Base-by-base conservation (phyloP, 1,140 invertebrate species). In the Drosophila dunni region DNA sequence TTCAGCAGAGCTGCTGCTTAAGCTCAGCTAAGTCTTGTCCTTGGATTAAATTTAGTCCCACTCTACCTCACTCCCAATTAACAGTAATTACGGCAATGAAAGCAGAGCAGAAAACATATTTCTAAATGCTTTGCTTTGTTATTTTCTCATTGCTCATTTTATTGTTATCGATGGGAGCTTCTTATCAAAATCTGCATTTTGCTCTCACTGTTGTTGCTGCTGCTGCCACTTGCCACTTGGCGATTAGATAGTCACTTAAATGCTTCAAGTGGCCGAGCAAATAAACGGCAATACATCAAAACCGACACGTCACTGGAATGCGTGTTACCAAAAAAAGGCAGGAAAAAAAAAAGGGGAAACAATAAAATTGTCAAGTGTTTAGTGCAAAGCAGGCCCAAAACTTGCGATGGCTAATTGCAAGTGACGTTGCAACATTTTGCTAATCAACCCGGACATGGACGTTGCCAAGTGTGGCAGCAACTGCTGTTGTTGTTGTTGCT, bases 361-460 rank as follows among this genome's bases (percentile, higher is more conserved):
- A 29, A 29, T 29, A 29, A 29, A 29, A 6, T 29, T 29, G n/a
- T 29, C 11, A 42, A 40, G 36, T 56, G 15, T 13, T 56, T 10
- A 42, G 11, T 11, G 20, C 33, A 38, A 36, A 61, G 33, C 45
- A 36, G 58, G 9, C 15, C 9, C 13, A 33, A 53, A 17, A 33
- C 3, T 13, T 62, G 7, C 57, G 29, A 40, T 50, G 56, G 58
- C 67, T 75, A 71, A 75, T 75, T 71, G 72, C 72, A 50, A 56
- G 40, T 42, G 61, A 48, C 50, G 40, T 42, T 20, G 66, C 62
- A 50, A 13, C 40, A 7, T 46, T 45, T 17, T 46, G 66, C 84
- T 88, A 75, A 88, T 88, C 71, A 74, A 74, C 71, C 71, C 71
- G 71, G 71, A 74, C 71, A 74, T 54, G 42, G 24, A 46, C 67